A percentile compares a stretch with the other conserved stretches of the same genome.
phyloP scores from a whole-genome alignment of 2,113 vertebrate species.

The Puntigrus tetrazona region DNA sequence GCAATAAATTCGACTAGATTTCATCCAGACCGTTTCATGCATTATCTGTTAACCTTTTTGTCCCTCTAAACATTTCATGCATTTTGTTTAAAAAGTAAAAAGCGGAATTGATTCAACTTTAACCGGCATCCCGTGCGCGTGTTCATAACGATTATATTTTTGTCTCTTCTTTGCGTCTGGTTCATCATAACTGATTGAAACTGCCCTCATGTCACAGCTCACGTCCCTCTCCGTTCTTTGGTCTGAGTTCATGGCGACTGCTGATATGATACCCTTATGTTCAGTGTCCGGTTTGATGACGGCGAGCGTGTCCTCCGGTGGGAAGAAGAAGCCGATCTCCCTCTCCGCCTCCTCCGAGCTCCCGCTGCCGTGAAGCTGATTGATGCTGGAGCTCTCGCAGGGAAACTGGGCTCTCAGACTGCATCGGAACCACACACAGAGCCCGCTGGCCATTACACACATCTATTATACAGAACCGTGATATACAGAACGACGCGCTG shows the following conservation, averaged over 20 bases:
- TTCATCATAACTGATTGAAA: too few relatives aligned
- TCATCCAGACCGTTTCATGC: neutral
- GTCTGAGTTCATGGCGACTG: neutral
- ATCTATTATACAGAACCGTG: neutral
- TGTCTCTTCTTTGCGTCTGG: neutral
- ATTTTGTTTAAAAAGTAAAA: neutral
- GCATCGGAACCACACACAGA: slow-evolving; percentile 3
- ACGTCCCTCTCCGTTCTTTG: neutral
- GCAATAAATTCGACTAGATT: neutral
- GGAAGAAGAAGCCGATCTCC: slow-evolving; percentile 79
- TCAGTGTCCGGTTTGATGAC: slow-evolving; percentile 77
- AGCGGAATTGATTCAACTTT: neutral
- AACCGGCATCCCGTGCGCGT: neutral
- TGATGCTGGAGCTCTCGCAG: slow-evolving; percentile 64
- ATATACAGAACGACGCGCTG: neutral
- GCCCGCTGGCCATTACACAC: neutral
- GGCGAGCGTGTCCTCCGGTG: slow-evolving; percentile 73
- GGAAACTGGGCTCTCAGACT: slow-evolving; percentile 74
- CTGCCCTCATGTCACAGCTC: too few relatives aligned
- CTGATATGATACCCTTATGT: slow-evolving; percentile 66
- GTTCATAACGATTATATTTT: neutral
- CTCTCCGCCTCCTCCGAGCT: slow-evolving; percentile 67
- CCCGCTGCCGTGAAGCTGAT: slow-evolving; percentile 77
- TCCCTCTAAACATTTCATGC: neutral
- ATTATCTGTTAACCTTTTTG: neutral